Conservation (phyloP, 2,797 vertebrate genomes). For the Chelmon rostratus region DNA sequence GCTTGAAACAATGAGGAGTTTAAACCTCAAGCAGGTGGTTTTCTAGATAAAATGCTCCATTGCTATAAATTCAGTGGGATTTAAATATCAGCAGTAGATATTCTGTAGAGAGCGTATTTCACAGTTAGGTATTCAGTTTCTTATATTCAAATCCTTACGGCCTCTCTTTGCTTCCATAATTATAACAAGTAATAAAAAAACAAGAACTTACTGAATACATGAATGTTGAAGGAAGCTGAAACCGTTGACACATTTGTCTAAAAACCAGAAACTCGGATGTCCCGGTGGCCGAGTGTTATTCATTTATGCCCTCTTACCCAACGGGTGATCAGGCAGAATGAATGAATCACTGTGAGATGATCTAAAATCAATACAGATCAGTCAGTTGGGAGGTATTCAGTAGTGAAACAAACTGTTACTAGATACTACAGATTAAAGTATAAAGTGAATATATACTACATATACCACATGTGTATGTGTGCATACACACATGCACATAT, state of each 20-base stretch:
- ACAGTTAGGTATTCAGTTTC: slow-evolving; percentile 5
- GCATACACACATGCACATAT: slow-evolving; percentile 36
- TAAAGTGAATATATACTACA: slow-evolving; percentile 49
- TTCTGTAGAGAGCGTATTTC: not conserved
- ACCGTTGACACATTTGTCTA: slow-evolving; percentile 31
- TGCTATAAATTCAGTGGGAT: slow-evolving; percentile 1
- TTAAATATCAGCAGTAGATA: slow-evolving; percentile 5
- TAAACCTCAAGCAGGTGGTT: not conserved
- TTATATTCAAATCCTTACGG: not conserved
- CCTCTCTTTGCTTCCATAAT: slow-evolving; percentile 36
- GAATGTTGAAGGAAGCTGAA: slow-evolving; percentile 17
- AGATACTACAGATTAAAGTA: slow-evolving; percentile 47
- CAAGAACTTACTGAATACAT: not conserved
- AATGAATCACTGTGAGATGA: slow-evolving; percentile 64
- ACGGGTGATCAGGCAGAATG: slow-evolving; percentile 29
- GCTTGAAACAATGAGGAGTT: slow-evolving; percentile 5
- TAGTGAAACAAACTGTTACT: slow-evolving; percentile 36
- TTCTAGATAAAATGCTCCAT: slow-evolving; percentile 8
- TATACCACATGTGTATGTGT: slow-evolving; percentile 40
- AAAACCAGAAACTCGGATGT: slow-evolving; percentile 26
- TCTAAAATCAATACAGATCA: slow-evolving; percentile 48
- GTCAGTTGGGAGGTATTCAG: slow-evolving; percentile 44
- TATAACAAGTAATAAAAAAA: not conserved
- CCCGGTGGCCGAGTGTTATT: slow-evolving; percentile 16
- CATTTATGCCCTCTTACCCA: slow-evolving; percentile 13